phyloP scores from a whole-genome alignment of 2,888 invertebrate genomes.

The Tigriopus californicus region DNA sequence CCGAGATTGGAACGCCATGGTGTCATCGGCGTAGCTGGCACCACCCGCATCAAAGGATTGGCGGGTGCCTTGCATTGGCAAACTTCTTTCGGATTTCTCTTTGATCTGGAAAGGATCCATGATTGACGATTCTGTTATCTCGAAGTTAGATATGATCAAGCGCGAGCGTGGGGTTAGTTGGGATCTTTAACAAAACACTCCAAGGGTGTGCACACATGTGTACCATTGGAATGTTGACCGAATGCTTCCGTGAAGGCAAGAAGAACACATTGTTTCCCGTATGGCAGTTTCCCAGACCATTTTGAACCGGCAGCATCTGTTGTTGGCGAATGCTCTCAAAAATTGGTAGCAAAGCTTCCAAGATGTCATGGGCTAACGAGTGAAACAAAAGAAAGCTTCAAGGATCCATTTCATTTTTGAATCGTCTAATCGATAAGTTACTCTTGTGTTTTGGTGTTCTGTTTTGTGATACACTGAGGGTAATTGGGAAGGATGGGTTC shows the following conservation, averaged over 20 bases:
- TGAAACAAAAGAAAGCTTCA: slow-evolving; percentile 25
- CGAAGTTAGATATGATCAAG: not conserved
- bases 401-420: too few species aligned
- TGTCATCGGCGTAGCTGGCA: not conserved
- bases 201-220: too few species aligned
- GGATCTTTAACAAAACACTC: too few species aligned
- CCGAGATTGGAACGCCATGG: not conserved
- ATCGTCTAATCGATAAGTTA: too few species aligned
- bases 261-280: too few species aligned
- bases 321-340: slow-evolving; percentile 70
- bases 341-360: slow-evolving; percentile 87
- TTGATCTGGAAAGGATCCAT: slow-evolving; percentile 4
- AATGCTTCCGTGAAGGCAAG: too few species aligned
- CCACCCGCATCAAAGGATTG: slow-evolving; percentile 3
- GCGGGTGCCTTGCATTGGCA: slow-evolving; percentile 6
- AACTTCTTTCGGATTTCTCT: slow-evolving; percentile 16
- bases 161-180: not conserved
- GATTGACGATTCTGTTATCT: too few species aligned
- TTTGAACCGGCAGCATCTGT: not conserved
- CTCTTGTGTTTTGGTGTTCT: not conserved
- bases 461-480: not conserved
- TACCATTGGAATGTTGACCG: too few species aligned
- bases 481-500: too few species aligned
- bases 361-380: slow-evolving; percentile 67
- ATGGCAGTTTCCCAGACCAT: too few species aligned